Evolutionary conservation across 2,113 vertebrate species (phyloP).

Genomic region (cattle (Bos taurus)): DNA sequence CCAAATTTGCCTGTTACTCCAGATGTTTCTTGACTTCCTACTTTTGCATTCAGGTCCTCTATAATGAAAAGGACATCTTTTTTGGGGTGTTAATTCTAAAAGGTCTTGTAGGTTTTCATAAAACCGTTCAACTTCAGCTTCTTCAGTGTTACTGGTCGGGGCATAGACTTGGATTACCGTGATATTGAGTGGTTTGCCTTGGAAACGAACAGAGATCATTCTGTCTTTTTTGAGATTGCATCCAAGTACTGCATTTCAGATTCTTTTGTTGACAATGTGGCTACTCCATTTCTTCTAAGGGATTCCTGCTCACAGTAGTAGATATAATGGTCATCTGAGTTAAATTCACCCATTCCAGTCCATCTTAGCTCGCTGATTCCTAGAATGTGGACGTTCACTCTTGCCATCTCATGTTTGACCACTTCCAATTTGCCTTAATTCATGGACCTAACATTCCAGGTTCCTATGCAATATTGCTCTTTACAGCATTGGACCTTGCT

Average conservation of each 20-base stretch:
- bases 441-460: neutral
- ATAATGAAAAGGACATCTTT: too few species aligned
- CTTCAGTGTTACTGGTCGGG: too few species aligned
- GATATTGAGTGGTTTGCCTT: too few species aligned
- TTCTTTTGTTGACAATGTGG: neutral
- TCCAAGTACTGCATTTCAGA: neutral
- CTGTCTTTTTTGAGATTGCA: neutral
- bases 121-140: too few species aligned
- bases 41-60: too few species aligned
- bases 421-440: neutral
- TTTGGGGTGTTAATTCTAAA: too few species aligned
- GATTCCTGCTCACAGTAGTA: neutral
- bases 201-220: too few species aligned
- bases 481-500: neutral
- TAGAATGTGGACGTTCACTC: fast-evolving
- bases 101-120: too few species aligned
- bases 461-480: neutral
- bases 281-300: neutral
- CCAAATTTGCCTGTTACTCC: too few species aligned
- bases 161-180: too few species aligned
- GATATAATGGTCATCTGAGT: neutral
- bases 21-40: too few species aligned
- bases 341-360: neutral
- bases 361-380: neutral
- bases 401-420: neutral